Base-by-base conservation (phyloP, 2,888 invertebrate genomes). In the Drosophila algonquin region DNA sequence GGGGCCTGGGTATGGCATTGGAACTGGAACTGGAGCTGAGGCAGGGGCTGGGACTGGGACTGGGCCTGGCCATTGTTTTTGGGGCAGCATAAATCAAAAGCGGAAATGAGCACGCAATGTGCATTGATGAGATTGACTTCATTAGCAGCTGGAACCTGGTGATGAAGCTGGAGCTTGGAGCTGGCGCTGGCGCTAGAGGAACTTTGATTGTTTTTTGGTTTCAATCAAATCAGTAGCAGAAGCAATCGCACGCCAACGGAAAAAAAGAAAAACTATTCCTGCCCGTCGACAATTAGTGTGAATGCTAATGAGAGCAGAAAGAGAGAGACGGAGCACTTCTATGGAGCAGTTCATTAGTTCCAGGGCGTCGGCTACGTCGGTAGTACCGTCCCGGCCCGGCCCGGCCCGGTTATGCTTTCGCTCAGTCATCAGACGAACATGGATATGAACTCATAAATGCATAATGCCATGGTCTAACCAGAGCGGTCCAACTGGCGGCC, bases 131-230 rank as follows among this genome's bases (percentile, higher is more conserved):
- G 80, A 77, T 64, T 79, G 76, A 73, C 87, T 83, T 87, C 87
- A 83, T 83, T 87, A 83, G 83, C 87, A 81, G 76, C 73, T 77
- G 14, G 6, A 40, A 40, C 14, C 40, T 6, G 4, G 40, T 40
- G 40, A 7, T 40, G 35, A 14, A 40, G 35, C 14, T 5, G 14
- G 12, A 35, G 35, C 35, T 18, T 35, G 35, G 12, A 12, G 7
- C 35, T 53, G 57, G 32, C 21, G 12, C 52, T 53, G 57, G 21
- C 32, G 73, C 73, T 73, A 30, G 67, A 67, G 82, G 76, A 60
- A 72, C 52, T 75, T 57, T 86, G 88, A 79, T 77, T 82, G 80
- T 80, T 81, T 83, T 84, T 78, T 75, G 83, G 85, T 80, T 81
- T 81, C 83, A 85, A 89, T 82, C 87, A 83, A 82, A 83, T 81